Conservation (phyloP, 2,113 vertebrate species). For the Myiagra hebetior region DNA sequence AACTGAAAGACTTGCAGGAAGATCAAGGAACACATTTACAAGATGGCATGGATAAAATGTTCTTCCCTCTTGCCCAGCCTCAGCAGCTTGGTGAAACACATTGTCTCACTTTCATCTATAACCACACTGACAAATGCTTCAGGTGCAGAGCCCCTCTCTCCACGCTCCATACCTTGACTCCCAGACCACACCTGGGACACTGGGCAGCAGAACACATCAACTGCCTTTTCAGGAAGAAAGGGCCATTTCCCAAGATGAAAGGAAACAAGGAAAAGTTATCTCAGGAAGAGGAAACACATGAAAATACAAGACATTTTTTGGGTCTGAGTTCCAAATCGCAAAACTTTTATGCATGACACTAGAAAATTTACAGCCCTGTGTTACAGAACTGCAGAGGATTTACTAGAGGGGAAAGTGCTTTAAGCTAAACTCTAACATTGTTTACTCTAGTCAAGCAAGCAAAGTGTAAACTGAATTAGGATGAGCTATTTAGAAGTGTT, state of each 20-base stretch:
- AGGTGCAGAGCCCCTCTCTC: not conserved
- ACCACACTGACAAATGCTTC: not conserved
- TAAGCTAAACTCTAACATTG: not conserved
- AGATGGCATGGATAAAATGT: constrained; percentile 16
- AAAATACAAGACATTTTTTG: not conserved
- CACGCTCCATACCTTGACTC: not conserved
- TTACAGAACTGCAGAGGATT: not conserved
- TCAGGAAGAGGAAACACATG: not conserved
- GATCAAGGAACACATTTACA: constrained; percentile 31
- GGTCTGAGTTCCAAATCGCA: not conserved
- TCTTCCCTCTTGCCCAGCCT: not conserved
- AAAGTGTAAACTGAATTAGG: not conserved
- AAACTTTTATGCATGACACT: not conserved
- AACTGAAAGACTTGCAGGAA: constrained; percentile 4
- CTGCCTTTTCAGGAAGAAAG: not conserved
- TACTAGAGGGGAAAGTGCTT: not conserved
- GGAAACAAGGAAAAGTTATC: not conserved
- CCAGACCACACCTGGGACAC: not conserved
- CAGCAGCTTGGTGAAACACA: not conserved
- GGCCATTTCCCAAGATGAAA: not conserved
- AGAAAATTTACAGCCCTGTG: not conserved
- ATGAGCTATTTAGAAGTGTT: not conserved
- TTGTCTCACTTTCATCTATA: not conserved
- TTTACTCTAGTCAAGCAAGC: not conserved
- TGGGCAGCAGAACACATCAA: not conserved